Evolutionary conservation across 2,888 invertebrate species (phyloP), one percentile per base, ranked within the genome.

Genomic region (Monoplex corrugatus): DNA sequence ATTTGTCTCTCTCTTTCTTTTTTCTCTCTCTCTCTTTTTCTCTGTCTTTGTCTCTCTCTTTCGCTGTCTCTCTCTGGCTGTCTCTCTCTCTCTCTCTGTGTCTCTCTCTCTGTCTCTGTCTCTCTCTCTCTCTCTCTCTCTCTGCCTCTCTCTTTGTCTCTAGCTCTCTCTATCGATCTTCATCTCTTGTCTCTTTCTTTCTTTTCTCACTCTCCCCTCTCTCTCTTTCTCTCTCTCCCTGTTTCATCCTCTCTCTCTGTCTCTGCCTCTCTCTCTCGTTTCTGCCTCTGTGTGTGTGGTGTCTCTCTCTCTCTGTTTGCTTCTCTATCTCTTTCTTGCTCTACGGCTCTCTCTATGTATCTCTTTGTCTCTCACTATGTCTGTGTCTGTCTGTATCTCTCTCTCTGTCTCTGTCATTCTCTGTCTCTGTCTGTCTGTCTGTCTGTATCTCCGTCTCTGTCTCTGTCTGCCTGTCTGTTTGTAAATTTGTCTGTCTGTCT

Each of bases 321-420:
- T 19, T 50, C 50, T 50, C 50, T 50, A 8, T 50, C 50, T 50
- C 50, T 50, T 19, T 50, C 50, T 50, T 19, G 8, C 50, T 68
- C 68, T 68, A 13, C n/a, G 16, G 10, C 68, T 68, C 28, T 28
- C 68, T 68, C 72, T 72, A 28, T 2, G n/a, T n/a, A 28, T 10
- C 32, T 32, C 2, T n/a, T 32, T 68, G 10, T 28, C n/a, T 5
- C 32, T 72, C 72, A n/a, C 32, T n/a, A 72, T 78, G 78, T 40
- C 6, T 78, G 78, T 78, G 78, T 78, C 40, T 78, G 78, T 78
- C 40, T 43, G 40, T 78, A 23, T 78, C 40, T 78, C 40, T 78
- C 23, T 78, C 40, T 78, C 40, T 78, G 78, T 78, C 23, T 78
- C 40, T 78, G 40, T 78, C 40, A 40, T 19, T 78, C 40, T 40